Base-by-base conservation (phyloP, 2,888 invertebrate species). In the Diplazon laetatorius region DNA sequence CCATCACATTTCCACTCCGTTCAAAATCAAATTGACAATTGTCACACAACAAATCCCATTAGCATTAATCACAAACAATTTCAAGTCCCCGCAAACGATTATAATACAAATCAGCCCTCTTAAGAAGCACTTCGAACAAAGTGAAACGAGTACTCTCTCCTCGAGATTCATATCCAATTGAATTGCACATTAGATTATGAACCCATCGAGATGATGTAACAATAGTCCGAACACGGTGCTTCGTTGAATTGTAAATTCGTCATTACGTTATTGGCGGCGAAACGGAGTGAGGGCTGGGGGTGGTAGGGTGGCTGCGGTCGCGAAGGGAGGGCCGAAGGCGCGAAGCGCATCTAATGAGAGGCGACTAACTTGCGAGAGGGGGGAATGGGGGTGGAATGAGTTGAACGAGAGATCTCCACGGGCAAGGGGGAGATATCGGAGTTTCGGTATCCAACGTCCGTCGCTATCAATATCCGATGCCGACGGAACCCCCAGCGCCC, bases 201-300 rank as follows among this genome's bases (percentile, higher is more conserved):
- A 59, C n/a, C 68, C 76, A 71, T 69, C 65, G 76, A 77, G 68
- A 57, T 71, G n/a, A 60, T 62, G 72, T 69, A 77, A 81, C 81
- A 80, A 81, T 81, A 77, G 72, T 77, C 50, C 73, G 73, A 70
- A 71, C 65, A 65, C 62, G 66, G 63, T 60, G 73, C 75, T 75
- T 78, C 78, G 77, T 80, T 81, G 81, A 81, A 81, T 80, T 81
- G 81, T 80, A 81, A 81, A 81, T 80, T 81, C 72, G 74, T 81
- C 72, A 77, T 81, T 80, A 81, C 55, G 39, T 52, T 80, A 81
- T 78, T 62, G 63, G 59, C 65, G 59, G 25, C 37, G 52, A 59
- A n/a, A 22, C 18, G 46, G 70, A 48, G n/a, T 42, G 55, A 25
- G 22, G 59, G 22, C 35, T 2, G 65, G 30, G 14, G n/a, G 55